Evolutionary conservation across 2,113 vertebrate species (phyloP), one percentile per base, ranked within the genome.

Genomic region (Cavia aperea): DNA sequence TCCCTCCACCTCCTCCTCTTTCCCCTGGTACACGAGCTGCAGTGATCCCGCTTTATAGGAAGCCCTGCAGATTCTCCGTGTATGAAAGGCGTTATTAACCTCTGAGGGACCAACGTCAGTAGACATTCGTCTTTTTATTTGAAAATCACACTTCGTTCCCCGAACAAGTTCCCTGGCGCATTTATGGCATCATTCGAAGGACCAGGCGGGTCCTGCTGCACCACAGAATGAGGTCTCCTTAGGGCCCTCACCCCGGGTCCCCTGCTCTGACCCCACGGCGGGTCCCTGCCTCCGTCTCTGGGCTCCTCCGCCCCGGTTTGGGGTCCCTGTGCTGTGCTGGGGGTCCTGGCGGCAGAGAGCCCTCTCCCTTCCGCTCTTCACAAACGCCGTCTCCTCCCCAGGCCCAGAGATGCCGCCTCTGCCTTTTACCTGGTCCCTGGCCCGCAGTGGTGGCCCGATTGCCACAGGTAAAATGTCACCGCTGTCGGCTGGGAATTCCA

Each of bases 271-370:
- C 16, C 19, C 21, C 8, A 5, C 4, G 19, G 66, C 2, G 9
- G 26, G 13, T n/a, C 24, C 8, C 51, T 23, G 62, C 5, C 31
- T 63, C 54, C 31, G 19, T 9, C 36, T 31, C 58, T 39, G 39
- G 81, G 49, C 60, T 62, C 70, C 43, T 46, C 49, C 33, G 0
- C 19, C 43, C n/a, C 0, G 23, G 63, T 49, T 9, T 18, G 7
- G 15, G 43, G n/a, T 49, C 23, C 66, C 63, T 16, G 26, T 21
- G 36, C 43, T 39, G 6, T 4, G n/a, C 33, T 1, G 19, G 62
- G 23, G 51, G 4, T 26, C 5, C 0, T 0, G 0, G 49, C 1
- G 4, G 10, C 3, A 24, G 39, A 23, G 5, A 36, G 1, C 46
- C 62, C 49, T 4, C 1, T 33, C 12, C 26, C 29, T 75, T 68